These are phyloP conservation scores for Apotomis betuletana DNA, from an alignment of 2,888 invertebrate genomes.

Conservation along the genomic window DNA sequence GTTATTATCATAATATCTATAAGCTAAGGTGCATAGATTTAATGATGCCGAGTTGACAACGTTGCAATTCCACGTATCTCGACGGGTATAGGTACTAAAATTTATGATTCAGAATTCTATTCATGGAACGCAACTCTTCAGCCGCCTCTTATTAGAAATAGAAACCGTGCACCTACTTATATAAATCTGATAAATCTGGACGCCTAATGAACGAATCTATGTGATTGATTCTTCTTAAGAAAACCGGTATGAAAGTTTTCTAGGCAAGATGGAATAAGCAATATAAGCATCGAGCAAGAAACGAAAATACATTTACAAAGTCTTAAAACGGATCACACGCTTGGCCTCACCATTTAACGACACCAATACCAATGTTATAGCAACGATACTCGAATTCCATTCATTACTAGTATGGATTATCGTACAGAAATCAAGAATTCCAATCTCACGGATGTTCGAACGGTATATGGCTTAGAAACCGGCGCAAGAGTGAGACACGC, in stretches of 20 bases:
- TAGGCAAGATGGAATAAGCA: too few species aligned
- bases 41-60: not conserved
- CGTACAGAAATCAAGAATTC: conserved; percentile 61
- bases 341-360: conserved; percentile 36
- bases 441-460: conserved; percentile 68
- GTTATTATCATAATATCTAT: conserved; percentile 1
- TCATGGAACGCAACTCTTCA: conserved; percentile 4
- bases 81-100: not conserved
- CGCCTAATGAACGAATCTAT: not conserved
- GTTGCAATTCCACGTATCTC: not conserved
- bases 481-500: conserved; percentile 61
- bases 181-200: not conserved
- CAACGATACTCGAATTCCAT: conserved; percentile 35
- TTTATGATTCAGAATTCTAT: conserved; percentile 19
- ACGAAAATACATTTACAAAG: too few species aligned
- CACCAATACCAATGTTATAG: conserved; percentile 44
- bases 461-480: conserved; percentile 69
- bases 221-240: not conserved
- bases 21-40: not conserved
- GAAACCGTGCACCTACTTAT: conserved; percentile 7
- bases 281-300: too few species aligned
- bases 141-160: conserved; percentile 12
- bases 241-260: too few species aligned
- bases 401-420: conserved; percentile 52
- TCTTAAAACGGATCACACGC: not conserved